Base-by-base conservation (phyloP, 2,888 invertebrate species). In the Epirrhoe alternata region DNA sequence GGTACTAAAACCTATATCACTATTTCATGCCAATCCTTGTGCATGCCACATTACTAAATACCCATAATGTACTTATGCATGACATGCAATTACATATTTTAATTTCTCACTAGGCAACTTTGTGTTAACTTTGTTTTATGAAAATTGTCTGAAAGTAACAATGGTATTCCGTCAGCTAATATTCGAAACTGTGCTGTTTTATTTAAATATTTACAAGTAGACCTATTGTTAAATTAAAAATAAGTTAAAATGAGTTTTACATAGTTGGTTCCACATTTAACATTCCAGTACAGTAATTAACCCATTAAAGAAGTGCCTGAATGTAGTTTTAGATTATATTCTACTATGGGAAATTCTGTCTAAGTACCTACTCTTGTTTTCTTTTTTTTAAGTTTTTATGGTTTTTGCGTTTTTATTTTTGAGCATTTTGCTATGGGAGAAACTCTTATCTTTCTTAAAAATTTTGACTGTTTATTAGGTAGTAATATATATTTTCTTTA, bases 1-100 rank as follows among this genome's bases (percentile, higher is more conserved):
- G 35, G 12, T 35, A 56, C 61, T 63, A 56, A 57, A 35, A 47
- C 0, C 7, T 50, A 49, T 24, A 38, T 47, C 30, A 17, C 30
- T 38, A 24, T 50, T 24, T 30, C 24, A 33, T 61, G 42, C 66
- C 47, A 54, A 17, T 47, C 12, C 12, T 42, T 33, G 33, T 61
- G 65, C 65, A 65, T 65, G 65, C 35, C 12, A 31, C 61, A 14
- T 12, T 52, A 56, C 52, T 60, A 65, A 24, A 24, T 24, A 2
- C n/a, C 1, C 24, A 24, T 24, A 3, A 24, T 2, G 1, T 24
- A 24, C 24, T 24, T 24, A 24, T 24, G 24, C 24, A 24, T 24
- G 24, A 24, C 1, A 2, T 24, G 3, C 24, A 24, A 45, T 45
- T 38, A 59, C 31, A n/a, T 47, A 5, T 47, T 30, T 24, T 38